Percentiles rank a stretch among this genome's conserved stretches.
These are phyloP conservation scores for Corythornis madagascariensis DNA, from an alignment of 2,113 vertebrate genomes.

Conservation along the genomic window DNA sequence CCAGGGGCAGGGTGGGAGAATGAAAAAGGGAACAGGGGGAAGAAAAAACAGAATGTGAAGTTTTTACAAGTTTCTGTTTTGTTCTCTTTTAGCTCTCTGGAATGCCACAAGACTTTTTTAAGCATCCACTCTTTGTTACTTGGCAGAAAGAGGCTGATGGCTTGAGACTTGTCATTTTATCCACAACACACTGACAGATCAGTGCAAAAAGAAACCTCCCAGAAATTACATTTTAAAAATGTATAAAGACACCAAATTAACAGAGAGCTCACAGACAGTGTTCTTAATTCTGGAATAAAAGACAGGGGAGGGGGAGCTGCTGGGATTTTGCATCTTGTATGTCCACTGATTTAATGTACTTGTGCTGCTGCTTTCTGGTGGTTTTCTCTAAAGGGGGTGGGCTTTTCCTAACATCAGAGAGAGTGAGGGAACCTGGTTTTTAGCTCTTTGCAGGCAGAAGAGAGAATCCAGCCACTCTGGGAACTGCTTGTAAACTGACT, in stretches of 20 bases:
- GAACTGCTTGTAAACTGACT: not conserved
- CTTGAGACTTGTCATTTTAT: slow-evolving; percentile 24
- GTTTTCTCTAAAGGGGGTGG: not conserved
- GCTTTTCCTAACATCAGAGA: not conserved
- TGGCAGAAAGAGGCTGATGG: slow-evolving; percentile 50
- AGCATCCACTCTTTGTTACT: not conserved
- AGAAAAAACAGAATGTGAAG: not conserved
- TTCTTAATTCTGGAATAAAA: not conserved
- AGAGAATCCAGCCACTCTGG: not conserved
- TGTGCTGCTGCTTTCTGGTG: not conserved
- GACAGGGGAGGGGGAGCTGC: not conserved
- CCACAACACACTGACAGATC: slow-evolving; percentile 21
- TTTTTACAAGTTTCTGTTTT: not conserved
- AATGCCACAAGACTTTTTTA: slow-evolving; percentile 32
- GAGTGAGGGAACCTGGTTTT: not conserved
- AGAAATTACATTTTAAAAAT: slow-evolving; percentile 38
- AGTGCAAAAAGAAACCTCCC: slow-evolving; percentile 39
- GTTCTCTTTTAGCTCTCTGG: slow-evolving; percentile 15
- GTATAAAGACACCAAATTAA: not conserved
- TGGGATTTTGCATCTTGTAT: not conserved
- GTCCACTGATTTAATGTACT: not conserved
- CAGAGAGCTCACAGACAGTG: not conserved
- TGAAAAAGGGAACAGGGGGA: not conserved
- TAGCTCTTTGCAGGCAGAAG: not conserved
- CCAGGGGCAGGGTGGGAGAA: not conserved